Conservation (phyloP, 2,888 invertebrate genomes). For the Uropetala carovei region DNA sequence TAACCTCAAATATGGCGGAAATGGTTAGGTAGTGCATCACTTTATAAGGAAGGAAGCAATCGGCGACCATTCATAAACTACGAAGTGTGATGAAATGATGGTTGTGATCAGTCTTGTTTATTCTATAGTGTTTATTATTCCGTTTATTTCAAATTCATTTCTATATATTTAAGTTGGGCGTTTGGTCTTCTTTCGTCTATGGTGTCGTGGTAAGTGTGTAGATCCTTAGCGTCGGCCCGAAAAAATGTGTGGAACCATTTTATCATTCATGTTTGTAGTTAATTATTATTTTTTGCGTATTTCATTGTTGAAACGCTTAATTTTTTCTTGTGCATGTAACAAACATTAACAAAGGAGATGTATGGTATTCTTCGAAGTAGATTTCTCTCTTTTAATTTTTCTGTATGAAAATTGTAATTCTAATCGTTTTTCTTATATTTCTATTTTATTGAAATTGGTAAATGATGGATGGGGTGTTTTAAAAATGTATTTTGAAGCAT, state of each 20-base stretch:
- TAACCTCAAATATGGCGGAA: constrained; percentile 53
- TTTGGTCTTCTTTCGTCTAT: constrained; percentile 36
- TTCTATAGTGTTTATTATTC: constrained; percentile 48
- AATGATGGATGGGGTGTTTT: too few relatives aligned
- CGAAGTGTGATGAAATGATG: constrained; percentile 59
- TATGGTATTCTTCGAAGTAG: too few relatives aligned
- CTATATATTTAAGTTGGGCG: constrained; percentile 35
- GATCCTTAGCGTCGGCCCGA: not conserved
- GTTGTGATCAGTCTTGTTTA: constrained; percentile 56
- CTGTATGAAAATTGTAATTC: too few relatives aligned
- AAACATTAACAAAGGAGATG: too few relatives aligned
- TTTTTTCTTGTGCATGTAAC: too few relatives aligned
- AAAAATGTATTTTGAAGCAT: too few relatives aligned
- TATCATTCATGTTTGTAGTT: not conserved
- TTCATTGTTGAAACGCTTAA: too few relatives aligned
- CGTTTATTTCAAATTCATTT: constrained; percentile 46
- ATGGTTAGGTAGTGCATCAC: not conserved
- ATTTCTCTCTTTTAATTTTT: too few relatives aligned
- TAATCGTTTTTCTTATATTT: too few relatives aligned
- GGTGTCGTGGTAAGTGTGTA: constrained; percentile 52
- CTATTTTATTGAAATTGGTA: too few relatives aligned
- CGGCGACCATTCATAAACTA: constrained; percentile 57
- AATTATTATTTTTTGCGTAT: not conserved
- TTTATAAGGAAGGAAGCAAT: constrained; percentile 16
- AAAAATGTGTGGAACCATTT: not conserved